Evolutionary conservation across 2,113 vertebrate genomes (phyloP).

Genomic region (Girardinichthys multiradiatus): DNA sequence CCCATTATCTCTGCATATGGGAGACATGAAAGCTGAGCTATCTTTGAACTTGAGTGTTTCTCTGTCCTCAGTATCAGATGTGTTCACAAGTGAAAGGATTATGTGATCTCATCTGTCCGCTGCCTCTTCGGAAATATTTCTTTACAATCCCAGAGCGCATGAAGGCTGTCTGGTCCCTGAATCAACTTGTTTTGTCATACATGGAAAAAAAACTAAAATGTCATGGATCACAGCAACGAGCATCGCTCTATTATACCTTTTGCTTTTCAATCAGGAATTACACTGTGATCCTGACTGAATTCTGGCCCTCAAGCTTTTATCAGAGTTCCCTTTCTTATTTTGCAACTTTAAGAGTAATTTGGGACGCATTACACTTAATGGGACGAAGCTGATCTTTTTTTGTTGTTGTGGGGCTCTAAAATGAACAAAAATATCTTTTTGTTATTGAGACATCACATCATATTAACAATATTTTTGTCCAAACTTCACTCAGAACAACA

Average conservation of each 20-base stretch:
- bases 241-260: too few relatives aligned
- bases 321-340: not conserved
- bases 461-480: not conserved
- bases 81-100: constrained; percentile 6
- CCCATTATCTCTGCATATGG: constrained; percentile 9
- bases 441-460: not conserved
- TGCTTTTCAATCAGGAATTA: too few relatives aligned
- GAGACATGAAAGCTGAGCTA: constrained; percentile 3
- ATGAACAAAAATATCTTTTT: not conserved
- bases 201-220: too few relatives aligned
- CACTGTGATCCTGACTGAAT: not conserved
- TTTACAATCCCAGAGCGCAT: not conserved
- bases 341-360: not conserved
- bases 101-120: not conserved
- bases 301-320: not conserved
- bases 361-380: not conserved
- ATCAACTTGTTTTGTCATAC: too few relatives aligned
- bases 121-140: not conserved
- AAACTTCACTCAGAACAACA: too few relatives aligned
- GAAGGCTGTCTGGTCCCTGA: too few relatives aligned
- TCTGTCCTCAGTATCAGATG: constrained; percentile 14
- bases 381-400: not conserved
- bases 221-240: too few relatives aligned
- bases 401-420: not conserved
- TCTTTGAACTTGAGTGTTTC: constrained; percentile 2